These are phyloP conservation scores for Chrysodeixis includens DNA, from an alignment of 2,888 invertebrate genomes.

Conservation along the genomic window DNA sequence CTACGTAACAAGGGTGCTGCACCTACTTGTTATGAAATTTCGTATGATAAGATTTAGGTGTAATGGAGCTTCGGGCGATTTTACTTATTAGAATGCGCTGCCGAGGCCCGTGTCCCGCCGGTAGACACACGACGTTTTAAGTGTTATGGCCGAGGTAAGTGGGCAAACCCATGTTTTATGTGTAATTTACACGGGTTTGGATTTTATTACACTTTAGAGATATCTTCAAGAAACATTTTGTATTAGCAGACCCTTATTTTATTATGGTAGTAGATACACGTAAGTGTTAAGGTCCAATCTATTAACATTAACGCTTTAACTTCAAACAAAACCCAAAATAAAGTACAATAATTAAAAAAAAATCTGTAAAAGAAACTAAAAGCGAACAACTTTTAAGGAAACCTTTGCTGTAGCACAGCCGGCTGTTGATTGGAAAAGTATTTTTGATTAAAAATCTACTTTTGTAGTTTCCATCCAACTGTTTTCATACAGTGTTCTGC, in stretches of 20 bases:
- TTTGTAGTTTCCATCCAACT: slow-evolving; percentile 1
- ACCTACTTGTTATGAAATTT: slow-evolving; percentile 68
- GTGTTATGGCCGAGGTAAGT: slow-evolving; percentile 44
- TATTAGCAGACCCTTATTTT: slow-evolving; percentile 1
- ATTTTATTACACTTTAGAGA: slow-evolving; percentile 45
- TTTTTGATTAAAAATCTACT: slow-evolving; percentile 16
- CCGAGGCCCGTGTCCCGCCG: slow-evolving; percentile 27
- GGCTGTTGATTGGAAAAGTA: slow-evolving; percentile 18
- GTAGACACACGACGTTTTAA: slow-evolving; percentile 36
- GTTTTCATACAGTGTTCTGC: slow-evolving; percentile 1
- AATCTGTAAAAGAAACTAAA: slow-evolving; percentile 22
- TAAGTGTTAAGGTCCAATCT: neutral
- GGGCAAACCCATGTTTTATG: slow-evolving; percentile 42
- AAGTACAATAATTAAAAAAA: neutral
- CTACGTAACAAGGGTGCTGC: slow-evolving; percentile 59
- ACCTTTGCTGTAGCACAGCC: neutral
- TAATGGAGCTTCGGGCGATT: slow-evolving; percentile 45
- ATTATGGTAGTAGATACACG: neutral
- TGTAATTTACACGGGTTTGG: slow-evolving; percentile 49
- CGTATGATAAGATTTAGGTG: slow-evolving; percentile 51
- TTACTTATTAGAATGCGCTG: slow-evolving; percentile 51
- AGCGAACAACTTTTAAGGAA: slow-evolving; percentile 7
- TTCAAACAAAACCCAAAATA: neutral
- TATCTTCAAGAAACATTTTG: slow-evolving; percentile 13
- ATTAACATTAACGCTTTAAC: neutral